Conservation (phyloP, 2,113 vertebrate species). For the Psilopogon haemacephalus region DNA sequence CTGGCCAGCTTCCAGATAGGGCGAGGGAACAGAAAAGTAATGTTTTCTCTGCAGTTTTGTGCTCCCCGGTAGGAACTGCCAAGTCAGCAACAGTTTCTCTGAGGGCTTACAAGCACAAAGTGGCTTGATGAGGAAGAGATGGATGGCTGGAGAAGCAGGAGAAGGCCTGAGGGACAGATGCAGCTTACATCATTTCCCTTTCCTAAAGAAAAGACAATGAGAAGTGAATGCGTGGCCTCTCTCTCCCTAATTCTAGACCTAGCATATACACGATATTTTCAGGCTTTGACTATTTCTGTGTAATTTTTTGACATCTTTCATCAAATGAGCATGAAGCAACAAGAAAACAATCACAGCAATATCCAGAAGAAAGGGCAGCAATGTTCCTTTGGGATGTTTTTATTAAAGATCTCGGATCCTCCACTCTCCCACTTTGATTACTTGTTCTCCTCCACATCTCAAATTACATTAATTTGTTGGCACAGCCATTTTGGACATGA, state of each 20-base stretch:
- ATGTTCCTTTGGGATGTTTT: neutral
- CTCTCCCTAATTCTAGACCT: neutral
- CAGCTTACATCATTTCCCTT: neutral
- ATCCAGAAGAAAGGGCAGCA: neutral
- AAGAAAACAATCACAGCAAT: neutral
- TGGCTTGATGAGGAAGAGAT: neutral
- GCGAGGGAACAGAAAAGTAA: neutral
- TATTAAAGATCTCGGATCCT: neutral
- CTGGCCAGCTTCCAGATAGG: neutral
- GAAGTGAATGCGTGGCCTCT: neutral
- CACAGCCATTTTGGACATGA: neutral
- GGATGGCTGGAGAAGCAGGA: neutral
- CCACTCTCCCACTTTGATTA: neutral
- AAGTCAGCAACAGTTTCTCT: neutral
- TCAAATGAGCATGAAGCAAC: neutral
- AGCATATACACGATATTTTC: neutral
- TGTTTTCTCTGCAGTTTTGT: neutral
- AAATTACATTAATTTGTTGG: neutral
- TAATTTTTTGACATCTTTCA: neutral
- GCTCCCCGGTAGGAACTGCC: neutral
- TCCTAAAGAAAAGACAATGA: neutral
- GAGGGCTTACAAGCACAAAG: neutral
- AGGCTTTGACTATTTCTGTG: neutral
- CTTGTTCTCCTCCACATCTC: neutral
- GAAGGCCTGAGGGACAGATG: neutral